A percentile compares a stretch with the other conserved stretches of the same genome.
phyloP scores from a whole-genome alignment of 2,888 invertebrate genomes.

The Gisinianus flammeolus region DNA sequence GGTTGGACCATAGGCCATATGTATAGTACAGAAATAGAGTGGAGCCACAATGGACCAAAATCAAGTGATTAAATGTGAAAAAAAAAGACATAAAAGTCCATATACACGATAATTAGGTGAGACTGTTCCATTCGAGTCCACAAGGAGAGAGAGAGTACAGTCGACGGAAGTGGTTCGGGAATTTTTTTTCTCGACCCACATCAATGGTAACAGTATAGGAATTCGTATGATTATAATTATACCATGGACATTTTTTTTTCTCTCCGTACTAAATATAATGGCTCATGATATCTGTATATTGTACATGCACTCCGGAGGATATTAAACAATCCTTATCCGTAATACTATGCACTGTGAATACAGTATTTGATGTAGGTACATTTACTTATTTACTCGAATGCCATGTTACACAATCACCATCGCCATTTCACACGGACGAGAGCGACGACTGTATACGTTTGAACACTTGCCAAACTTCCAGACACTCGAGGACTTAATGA shows the following conservation, averaged over 20 bases:
- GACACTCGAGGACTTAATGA: constrained; percentile 23
- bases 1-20: too few species aligned
- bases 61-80: constrained; percentile 13
- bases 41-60: background rate
- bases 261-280: too few species aligned
- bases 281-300: too few species aligned
- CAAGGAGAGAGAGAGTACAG: background rate
- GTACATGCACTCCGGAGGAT: too few species aligned
- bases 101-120: constrained; percentile 17
- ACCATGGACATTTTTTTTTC: too few species aligned
- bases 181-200: too few species aligned
- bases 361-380: background rate
- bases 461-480: constrained; percentile 2
- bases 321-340: too few species aligned
- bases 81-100: background rate
- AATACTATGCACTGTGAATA: too few species aligned
- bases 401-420: too few species aligned
- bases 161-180: background rate
- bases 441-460: background rate
- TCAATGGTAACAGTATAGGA: too few species aligned
- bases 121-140: background rate
- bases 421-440: too few species aligned
- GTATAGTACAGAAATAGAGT: background rate
- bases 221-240: too few species aligned
- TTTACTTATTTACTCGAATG: background rate